Evolutionary conservation across 2,797 vertebrate species (phyloP).

Genomic region (Sebastes minor): DNA sequence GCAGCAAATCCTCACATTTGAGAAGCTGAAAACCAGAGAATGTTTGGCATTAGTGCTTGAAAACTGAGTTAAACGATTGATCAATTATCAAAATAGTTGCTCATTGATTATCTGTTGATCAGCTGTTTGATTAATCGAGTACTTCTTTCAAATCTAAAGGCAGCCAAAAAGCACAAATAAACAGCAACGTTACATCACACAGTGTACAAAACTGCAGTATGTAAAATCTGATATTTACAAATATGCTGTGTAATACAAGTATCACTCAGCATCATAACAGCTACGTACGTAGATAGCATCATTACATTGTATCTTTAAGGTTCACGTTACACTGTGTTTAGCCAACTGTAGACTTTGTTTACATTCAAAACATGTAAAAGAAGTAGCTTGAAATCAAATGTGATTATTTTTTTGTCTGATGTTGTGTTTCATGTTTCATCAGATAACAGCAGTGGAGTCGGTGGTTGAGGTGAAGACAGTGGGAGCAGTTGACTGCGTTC

Average conservation of each 20-base stretch:
- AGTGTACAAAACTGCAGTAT: not conserved
- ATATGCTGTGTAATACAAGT: not conserved
- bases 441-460: conserved; percentile 79
- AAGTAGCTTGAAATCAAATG: not conserved
- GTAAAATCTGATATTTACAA: not conserved
- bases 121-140: not conserved
- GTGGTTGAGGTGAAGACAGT: conserved; percentile 83
- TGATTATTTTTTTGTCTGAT: not conserved
- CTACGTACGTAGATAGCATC: not conserved
- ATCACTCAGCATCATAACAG: not conserved
- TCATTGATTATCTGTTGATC: not conserved
- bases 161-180: not conserved
- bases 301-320: not conserved
- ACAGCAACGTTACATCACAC: not conserved
- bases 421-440: conserved; percentile 19
- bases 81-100: not conserved
- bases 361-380: not conserved
- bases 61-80: not conserved
- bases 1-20: not conserved
- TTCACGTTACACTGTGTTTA: not conserved
- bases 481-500: conserved; percentile 75
- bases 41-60: not conserved
- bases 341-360: not conserved
- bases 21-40: too few relatives aligned
- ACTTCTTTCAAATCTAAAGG: not conserved